Evolutionary conservation across 2,888 invertebrate species (phyloP).

Genomic region (Ormyrus labotus): DNA sequence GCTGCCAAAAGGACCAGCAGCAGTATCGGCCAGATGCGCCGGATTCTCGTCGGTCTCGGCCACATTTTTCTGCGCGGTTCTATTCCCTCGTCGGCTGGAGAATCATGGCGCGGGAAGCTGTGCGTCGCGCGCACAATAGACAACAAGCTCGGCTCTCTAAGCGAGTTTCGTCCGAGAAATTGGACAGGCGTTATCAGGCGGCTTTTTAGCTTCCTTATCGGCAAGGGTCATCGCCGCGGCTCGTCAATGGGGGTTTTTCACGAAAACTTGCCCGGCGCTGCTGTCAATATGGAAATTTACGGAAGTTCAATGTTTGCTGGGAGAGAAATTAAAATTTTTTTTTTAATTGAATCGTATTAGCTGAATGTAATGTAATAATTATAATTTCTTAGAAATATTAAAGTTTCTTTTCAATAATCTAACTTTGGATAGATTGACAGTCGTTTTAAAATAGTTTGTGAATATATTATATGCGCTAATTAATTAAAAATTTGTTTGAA

Average conservation of each 20-base stretch:
- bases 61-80: conserved; percentile 62
- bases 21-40: conserved; percentile 65
- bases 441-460: too few relatives aligned
- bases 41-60: conserved; percentile 68
- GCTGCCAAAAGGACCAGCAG: conserved; percentile 61
- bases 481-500: too few relatives aligned
- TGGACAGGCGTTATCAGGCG: conserved; percentile 1
- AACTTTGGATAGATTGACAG: too few relatives aligned
- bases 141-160: too few relatives aligned
- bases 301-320: neutral
- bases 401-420: too few relatives aligned
- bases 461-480: too few relatives aligned
- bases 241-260: neutral
- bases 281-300: neutral
- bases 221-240: conserved; percentile 15
- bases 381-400: too few relatives aligned
- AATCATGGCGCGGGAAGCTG: neutral
- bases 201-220: conserved; percentile 1
- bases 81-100: neutral
- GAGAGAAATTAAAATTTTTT: neutral
- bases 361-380: too few relatives aligned
- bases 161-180: too few relatives aligned
- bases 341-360: too few relatives aligned
- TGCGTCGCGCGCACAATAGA: neutral
- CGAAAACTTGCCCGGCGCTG: neutral